Evolutionary conservation across 2,797 vertebrate genomes (phyloP).

Genomic region (Cygnus olor): DNA sequence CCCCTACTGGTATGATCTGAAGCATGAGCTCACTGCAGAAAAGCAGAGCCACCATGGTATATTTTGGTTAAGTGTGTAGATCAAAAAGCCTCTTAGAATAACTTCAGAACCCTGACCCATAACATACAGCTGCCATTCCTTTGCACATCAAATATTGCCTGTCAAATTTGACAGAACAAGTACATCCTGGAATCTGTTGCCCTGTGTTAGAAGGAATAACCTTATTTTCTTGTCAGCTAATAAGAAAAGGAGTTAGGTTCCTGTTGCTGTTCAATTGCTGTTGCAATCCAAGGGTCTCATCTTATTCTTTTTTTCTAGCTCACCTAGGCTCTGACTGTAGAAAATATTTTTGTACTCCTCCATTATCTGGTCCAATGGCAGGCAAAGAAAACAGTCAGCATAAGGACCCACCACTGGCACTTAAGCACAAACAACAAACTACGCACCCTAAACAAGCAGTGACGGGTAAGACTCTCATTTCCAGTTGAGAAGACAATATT

Average conservation of each 20-base stretch:
- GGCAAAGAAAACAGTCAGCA: neutral
- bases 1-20: neutral
- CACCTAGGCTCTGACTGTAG: neutral
- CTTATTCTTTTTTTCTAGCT: neutral
- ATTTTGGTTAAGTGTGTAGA: neutral
- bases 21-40: neutral
- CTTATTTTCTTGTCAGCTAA: neutral
- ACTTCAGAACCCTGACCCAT: neutral
- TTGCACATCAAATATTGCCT: neutral
- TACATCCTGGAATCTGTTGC: neutral
- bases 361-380: neutral
- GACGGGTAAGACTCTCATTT: neutral
- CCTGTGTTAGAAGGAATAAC: neutral
- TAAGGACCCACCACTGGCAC: neutral
- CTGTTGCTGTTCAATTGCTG: neutral
- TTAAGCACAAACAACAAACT: neutral
- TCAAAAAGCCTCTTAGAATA: neutral
- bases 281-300: neutral
- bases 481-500: neutral
- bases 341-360: neutral
- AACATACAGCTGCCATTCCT: neutral
- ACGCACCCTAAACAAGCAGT: neutral
- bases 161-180: neutral
- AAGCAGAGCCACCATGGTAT: neutral
- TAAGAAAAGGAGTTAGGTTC: neutral